Evolutionary conservation across 2,797 vertebrate genomes (phyloP), one percentile per base, ranked within the genome.

Genomic region (Odontamblyopus rebecca): DNA sequence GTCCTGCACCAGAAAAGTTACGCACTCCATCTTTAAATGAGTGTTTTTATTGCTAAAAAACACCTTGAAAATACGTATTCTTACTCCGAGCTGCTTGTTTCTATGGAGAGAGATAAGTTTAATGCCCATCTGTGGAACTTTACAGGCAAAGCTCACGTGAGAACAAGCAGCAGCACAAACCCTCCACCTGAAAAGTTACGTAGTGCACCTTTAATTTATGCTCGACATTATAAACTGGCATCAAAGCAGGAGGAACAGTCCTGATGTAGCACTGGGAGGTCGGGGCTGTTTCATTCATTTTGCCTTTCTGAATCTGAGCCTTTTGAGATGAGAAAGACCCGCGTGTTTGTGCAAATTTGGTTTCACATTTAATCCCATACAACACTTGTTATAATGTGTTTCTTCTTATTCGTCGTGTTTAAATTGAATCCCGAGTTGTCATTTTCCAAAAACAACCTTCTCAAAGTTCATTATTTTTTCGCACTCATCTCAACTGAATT

Each of bases 251-350:
- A 72, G 68, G 82, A 74, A 73, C 81, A 78, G 75, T 59, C 53
- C 69, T 79, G 61, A 80, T 86, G 85, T 90, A 87, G 86, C 81
- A 2, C 79, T 81, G 74, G 74, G 81, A 85, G 78, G 63, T 71
- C 68, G 16, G 57, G 57, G 44, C 57, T 27, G 16, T 61, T 61
- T 78, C 26, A 68, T 44, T 57, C 59, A 61, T 67, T 74, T 53
- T 54, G 35, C 79, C 79, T 66, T 78, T 81, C 41, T 76, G 15
- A 30, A 80, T 27, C 65, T 82, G 66, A 75, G 69, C 66, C 66
- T 80, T 56, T 15, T 67, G 59, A 74, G 30, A 29, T 23, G 63
- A 83, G 77, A 78, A 70, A 61, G 77, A 68, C 68, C 69, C 66
- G 32, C 61, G 53, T 72, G 78, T 74, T 65, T 41, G 83, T 62